A percentile compares a stretch with the other conserved stretches of the same genome.
Evolutionary conservation across 2,888 invertebrate genomes (phyloP).

Genomic region (Entomobrya proxima): DNA sequence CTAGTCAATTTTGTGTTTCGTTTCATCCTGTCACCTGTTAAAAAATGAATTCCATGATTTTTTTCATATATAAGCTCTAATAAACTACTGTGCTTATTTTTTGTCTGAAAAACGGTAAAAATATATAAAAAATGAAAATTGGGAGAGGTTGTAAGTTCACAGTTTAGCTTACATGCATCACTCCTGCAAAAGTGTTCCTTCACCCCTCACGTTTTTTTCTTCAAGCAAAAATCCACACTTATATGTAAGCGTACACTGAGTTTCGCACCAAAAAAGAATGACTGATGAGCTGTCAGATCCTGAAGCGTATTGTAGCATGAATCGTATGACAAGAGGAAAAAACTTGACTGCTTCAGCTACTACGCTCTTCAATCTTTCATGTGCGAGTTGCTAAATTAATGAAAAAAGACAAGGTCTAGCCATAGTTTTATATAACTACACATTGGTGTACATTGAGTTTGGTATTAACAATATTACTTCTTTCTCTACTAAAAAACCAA

Average conservation of each 20-base stretch:
- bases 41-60: too few relatives aligned
- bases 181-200: conserved; percentile 36
- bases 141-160: conserved; percentile 32
- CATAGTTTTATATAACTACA: conserved; percentile 24
- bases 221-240: conserved; percentile 13
- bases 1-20: too few relatives aligned
- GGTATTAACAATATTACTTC: neutral
- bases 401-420: conserved; percentile 63
- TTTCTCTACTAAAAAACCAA: neutral
- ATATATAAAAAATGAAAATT: conserved; percentile 14
- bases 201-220: conserved; percentile 25
- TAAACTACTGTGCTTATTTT: too few relatives aligned
- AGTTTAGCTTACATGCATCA: conserved; percentile 10
- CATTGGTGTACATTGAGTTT: neutral
- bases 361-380: conserved; percentile 63
- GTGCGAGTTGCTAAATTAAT: conserved; percentile 55
- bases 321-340: conserved; percentile 57
- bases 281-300: conserved; percentile 70
- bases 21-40: too few relatives aligned
- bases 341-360: conserved; percentile 50
- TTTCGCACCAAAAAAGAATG: conserved; percentile 64
- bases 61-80: too few relatives aligned
- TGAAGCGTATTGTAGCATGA: conserved; percentile 58
- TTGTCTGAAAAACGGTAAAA: neutral
- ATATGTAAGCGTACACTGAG: neutral